phyloP scores from a whole-genome alignment of 2,888 invertebrate genomes.

The Phaedon cochleariae region DNA sequence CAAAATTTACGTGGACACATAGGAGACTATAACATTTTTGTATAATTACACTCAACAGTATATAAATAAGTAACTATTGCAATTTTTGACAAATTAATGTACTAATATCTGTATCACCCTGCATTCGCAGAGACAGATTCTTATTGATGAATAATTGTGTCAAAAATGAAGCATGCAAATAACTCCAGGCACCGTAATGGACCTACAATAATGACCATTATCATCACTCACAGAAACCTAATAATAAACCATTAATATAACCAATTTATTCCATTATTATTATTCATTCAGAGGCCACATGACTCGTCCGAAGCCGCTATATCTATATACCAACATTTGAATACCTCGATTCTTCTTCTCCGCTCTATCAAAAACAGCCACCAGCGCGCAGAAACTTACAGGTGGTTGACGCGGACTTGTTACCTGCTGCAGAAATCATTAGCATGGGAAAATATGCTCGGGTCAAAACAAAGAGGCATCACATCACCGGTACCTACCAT shows the following conservation, averaged over 20 bases:
- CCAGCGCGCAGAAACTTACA: constrained; percentile 31
- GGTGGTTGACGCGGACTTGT: constrained; percentile 30
- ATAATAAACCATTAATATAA: constrained; percentile 61
- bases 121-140: too few species aligned
- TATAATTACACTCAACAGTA: too few species aligned
- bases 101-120: too few species aligned
- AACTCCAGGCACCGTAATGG: constrained; percentile 50
- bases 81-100: too few species aligned
- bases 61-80: too few species aligned
- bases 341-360: constrained; percentile 18
- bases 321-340: constrained; percentile 27
- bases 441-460: constrained; percentile 56
- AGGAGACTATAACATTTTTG: too few species aligned
- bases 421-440: constrained; percentile 55
- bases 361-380: constrained; percentile 16
- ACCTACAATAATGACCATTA: constrained; percentile 57
- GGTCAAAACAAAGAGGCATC: constrained; percentile 44
- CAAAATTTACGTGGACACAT: too few species aligned
- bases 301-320: constrained; percentile 53
- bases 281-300: constrained; percentile 58
- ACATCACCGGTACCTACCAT: neutral
- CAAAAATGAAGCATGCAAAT: constrained; percentile 48
- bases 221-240: constrained; percentile 61
- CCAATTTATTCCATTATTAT: constrained; percentile 63
- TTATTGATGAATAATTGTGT: too few species aligned